phyloP scores from a whole-genome alignment of 1,140 invertebrate genomes.

The Mactra quadrangularis region DNA sequence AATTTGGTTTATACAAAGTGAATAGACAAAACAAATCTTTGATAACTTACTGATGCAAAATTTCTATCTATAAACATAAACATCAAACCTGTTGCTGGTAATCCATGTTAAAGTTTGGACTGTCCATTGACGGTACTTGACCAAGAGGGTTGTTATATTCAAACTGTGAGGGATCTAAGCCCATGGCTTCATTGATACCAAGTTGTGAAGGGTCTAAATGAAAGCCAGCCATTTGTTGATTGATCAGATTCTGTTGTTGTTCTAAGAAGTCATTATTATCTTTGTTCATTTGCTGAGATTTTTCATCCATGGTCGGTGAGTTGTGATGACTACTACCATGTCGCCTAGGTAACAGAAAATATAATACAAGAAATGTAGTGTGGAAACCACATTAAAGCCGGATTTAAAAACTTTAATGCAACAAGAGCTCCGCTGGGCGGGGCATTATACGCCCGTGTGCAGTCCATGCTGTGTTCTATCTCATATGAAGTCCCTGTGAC shows the following conservation, averaged over 20 bases:
- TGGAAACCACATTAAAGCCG: too few relatives aligned
- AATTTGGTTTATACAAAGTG: too few relatives aligned
- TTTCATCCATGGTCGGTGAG: conserved; percentile 94
- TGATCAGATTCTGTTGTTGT: conserved; percentile 64
- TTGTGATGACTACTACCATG: conserved; percentile 92
- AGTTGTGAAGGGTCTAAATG: conserved; percentile 78
- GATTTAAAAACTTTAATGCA: too few relatives aligned
- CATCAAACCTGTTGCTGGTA: conserved; percentile 82
- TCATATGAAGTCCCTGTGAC: too few relatives aligned
- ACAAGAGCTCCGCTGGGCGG: too few relatives aligned
- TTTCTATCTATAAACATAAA: too few relatives aligned
- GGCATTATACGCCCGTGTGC: too few relatives aligned
- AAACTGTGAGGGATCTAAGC: conserved; percentile 82
- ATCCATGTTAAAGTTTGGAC: conserved; percentile 83
- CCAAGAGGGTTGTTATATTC: conserved; percentile 82
- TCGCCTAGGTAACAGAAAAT: conserved; percentile 42
- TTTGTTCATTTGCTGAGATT: conserved; percentile 83
- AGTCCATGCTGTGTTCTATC: too few relatives aligned
- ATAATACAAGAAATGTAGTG: too few relatives aligned
- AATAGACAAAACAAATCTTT: too few relatives aligned
- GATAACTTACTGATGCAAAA: too few relatives aligned
- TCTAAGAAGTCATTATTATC: conserved; percentile 68
- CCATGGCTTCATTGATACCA: conserved; percentile 79
- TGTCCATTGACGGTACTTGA: conserved; percentile 82
- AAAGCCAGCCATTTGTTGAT: conserved; percentile 72